Evolutionary conservation across 2,797 vertebrate species (phyloP), one percentile per base, ranked within the genome.

Genomic region (Parambassis ranga): DNA sequence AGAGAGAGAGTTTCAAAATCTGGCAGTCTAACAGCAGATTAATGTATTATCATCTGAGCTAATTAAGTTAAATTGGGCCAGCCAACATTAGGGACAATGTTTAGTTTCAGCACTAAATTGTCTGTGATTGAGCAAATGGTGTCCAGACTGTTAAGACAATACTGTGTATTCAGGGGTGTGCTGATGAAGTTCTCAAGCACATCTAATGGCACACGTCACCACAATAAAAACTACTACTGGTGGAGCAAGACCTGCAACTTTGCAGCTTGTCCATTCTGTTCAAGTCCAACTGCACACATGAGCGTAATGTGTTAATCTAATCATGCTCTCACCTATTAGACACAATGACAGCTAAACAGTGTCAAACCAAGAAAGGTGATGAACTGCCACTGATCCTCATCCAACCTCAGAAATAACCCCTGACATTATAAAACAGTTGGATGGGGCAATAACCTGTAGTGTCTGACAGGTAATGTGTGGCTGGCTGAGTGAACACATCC

Each of bases 381-480:
- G 11, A 58, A 56, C 19, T 47, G 42, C 11, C 48, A 10, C 1
- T 41, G 58, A 67, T 67, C 47, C 36, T 49, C 16, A 11, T 55
- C 56, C 41, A 75, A 15, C 15, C 52, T 56, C 42, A 67, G 46
- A 52, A 55, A 69, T 44, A 72, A 63, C 42, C 42, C 14, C 15
- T 74, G 73, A 77, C 52, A 60, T 69, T 59, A 74, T 74, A 55
- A 80, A 83, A 51, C 37, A 55, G 56, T 56, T 44, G 49, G 38
- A 64, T 66, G 69, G 63, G 51, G 49, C 71, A 80, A 84, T 81
- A 79, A 82, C 50, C 67, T 77, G 69, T 65, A 70, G 74, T 10
- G 41, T 53, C 30, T 76, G 72, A 65, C 63, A 65, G 65, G 36
- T 72, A 62, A 72, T 35, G 69, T 73, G 50, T 66, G 73, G 23